Evolutionary conservation across 2,797 vertebrate species (phyloP).

Genomic region (Oryzias sinensis): DNA sequence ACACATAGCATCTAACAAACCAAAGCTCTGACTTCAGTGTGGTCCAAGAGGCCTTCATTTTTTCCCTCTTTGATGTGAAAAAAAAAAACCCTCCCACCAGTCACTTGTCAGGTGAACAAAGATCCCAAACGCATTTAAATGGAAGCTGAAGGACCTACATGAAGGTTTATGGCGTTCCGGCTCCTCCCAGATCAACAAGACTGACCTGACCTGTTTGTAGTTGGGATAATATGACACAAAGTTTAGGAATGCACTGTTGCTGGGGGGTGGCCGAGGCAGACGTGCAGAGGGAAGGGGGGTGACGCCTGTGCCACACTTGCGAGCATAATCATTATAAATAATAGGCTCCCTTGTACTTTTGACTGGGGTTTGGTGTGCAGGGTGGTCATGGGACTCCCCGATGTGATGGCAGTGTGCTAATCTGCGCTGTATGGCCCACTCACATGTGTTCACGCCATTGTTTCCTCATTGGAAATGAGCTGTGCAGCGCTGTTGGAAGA

Average conservation of each 20-base stretch:
- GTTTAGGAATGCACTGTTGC: slow-evolving; percentile 25
- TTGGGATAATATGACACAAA: slow-evolving; percentile 32
- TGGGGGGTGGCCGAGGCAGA: slow-evolving; percentile 15
- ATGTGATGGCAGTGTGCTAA: slow-evolving; percentile 68
- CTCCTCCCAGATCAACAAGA: slow-evolving; percentile 57
- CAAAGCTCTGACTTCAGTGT: slow-evolving; percentile 42
- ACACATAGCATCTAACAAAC: slow-evolving; percentile 36
- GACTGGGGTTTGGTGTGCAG: slow-evolving; percentile 58
- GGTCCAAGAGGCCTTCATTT: slow-evolving; percentile 40
- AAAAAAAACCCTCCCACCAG: slow-evolving; percentile 31
- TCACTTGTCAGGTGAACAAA: slow-evolving; percentile 60
- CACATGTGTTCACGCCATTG: slow-evolving; percentile 69
- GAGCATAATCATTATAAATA: slow-evolving; percentile 56
- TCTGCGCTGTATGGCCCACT: slow-evolving; percentile 67
- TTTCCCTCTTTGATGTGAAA: slow-evolving; percentile 49
- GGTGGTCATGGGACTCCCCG: slow-evolving; percentile 69
- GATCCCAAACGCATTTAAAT: slow-evolving; percentile 69
- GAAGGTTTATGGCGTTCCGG: slow-evolving; percentile 54
- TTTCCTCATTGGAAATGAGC: slow-evolving; percentile 67
- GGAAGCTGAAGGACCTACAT: slow-evolving; percentile 55
- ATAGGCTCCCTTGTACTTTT: slow-evolving; percentile 66
- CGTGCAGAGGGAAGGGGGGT: slow-evolving; percentile 25
- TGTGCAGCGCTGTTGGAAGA: slow-evolving; percentile 52
- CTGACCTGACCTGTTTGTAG: slow-evolving; percentile 37
- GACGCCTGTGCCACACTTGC: slow-evolving; percentile 47